Conservation (phyloP, 1,140 invertebrate species). For the Adelges cooleyi region DNA sequence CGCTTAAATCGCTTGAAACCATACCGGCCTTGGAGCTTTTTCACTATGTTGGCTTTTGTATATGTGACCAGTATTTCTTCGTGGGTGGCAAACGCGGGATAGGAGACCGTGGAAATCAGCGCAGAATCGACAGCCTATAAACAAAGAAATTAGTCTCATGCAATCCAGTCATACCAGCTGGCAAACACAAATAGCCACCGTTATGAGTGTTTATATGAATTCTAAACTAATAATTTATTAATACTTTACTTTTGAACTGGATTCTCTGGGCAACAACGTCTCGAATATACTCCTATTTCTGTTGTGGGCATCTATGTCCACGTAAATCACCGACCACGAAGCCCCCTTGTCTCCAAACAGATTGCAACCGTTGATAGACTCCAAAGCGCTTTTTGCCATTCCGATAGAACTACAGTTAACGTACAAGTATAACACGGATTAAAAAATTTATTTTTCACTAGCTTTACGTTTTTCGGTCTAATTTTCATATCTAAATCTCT, state of each 20-base stretch:
- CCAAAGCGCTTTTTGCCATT: conserved; percentile 94
- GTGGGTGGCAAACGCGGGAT: conserved; percentile 95
- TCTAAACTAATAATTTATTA: conserved; percentile 18
- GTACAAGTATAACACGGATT: too few species aligned
- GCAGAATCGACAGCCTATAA: conserved; percentile 74
- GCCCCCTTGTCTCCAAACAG: conserved; percentile 95
- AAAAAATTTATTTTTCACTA: too few species aligned
- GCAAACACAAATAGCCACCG: background rate
- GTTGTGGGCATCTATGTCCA: conserved; percentile 99
- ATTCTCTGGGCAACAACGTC: conserved; percentile 93
- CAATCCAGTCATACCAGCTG: too few species aligned
- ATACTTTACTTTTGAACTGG: conserved; percentile 79
- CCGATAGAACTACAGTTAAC: conserved; percentile 61
- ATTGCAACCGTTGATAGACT: conserved; percentile 98
- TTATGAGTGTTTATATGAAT: background rate
- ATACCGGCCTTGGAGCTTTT: conserved; percentile 74
- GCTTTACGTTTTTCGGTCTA: too few species aligned
- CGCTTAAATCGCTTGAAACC: conserved; percentile 91
- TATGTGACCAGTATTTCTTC: conserved; percentile 74
- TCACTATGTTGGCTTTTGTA: conserved; percentile 78
- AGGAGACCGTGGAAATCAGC: conserved; percentile 83
- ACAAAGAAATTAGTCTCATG: background rate
- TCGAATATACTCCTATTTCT: conserved; percentile 98
- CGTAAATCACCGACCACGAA: conserved; percentile 96
- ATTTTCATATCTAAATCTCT: too few species aligned